Evolutionary conservation across 2,888 invertebrate genomes (phyloP).

Genomic region (Eristalis arbustorum): DNA sequence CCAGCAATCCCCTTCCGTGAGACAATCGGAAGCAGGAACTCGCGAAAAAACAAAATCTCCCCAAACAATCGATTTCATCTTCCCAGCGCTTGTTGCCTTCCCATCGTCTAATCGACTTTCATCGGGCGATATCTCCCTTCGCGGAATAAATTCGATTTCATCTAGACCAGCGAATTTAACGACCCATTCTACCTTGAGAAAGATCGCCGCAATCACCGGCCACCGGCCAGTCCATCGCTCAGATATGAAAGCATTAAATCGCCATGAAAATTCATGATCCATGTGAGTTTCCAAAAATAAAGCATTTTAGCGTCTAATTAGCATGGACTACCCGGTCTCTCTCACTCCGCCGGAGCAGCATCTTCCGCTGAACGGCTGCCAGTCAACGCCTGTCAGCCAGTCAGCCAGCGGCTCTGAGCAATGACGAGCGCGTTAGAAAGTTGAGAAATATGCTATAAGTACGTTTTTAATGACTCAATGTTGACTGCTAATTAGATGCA

Average conservation of each 20-base stretch:
- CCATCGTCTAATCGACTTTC: background rate
- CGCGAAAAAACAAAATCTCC: too few species aligned
- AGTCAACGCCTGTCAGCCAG: background rate
- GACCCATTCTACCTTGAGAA: background rate
- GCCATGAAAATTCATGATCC: background rate
- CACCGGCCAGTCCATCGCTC: background rate
- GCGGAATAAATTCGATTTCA: background rate
- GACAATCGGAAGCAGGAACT: too few species aligned
- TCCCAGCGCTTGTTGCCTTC: too few species aligned
- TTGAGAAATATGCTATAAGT: background rate
- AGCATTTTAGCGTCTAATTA: background rate
- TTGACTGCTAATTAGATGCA: background rate
- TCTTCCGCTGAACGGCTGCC: background rate
- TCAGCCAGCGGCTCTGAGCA: background rate
- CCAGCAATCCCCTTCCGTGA: too few species aligned
- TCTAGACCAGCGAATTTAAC: background rate
- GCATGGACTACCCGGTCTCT: background rate
- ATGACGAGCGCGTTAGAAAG: background rate
- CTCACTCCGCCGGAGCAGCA: too few species aligned
- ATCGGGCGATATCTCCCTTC: background rate
- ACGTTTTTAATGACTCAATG: background rate
- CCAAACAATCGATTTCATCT: too few species aligned
- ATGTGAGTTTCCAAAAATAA: background rate
- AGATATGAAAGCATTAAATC: background rate
- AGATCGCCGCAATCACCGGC: background rate